phyloP scores from a whole-genome alignment of 2,888 invertebrate genomes.

The Sericinus montela region DNA sequence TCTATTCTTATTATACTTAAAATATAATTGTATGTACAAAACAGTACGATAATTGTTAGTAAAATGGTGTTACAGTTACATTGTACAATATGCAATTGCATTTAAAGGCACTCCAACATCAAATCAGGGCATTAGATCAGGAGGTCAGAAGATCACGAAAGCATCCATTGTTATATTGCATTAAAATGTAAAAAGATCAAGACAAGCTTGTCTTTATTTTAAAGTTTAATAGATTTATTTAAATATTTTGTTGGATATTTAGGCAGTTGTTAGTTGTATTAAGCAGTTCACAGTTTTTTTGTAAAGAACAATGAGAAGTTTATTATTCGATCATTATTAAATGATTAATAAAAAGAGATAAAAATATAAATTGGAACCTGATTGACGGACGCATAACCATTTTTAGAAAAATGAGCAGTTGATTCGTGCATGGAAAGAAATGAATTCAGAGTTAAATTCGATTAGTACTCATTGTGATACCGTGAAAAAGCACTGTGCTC shows the following conservation, averaged over 20 bases:
- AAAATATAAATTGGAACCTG: neutral
- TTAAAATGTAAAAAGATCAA: too few relatives aligned
- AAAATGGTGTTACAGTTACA: constrained; percentile 25
- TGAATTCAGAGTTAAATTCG: neutral
- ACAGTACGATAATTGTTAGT: constrained; percentile 2
- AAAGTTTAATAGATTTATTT: too few relatives aligned
- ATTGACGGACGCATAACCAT: constrained; percentile 1
- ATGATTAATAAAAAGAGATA: too few relatives aligned
- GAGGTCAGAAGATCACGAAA: too few relatives aligned
- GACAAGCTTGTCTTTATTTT: too few relatives aligned
- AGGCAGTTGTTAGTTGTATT: too few relatives aligned
- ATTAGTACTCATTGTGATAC: neutral
- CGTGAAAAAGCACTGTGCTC: constrained; percentile 32
- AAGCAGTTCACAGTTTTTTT: too few relatives aligned
- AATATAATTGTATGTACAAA: constrained; percentile 11
- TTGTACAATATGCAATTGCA: neutral
- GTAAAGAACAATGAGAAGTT: too few relatives aligned
- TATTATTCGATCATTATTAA: too few relatives aligned
- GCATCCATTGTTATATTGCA: too few relatives aligned
- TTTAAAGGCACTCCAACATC: constrained; percentile 1
- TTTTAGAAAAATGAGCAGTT: neutral
- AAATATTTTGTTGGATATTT: too few relatives aligned
- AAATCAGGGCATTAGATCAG: too few relatives aligned
- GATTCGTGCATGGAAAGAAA: neutral
- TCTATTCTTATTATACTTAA: constrained; percentile 30